Base-by-base conservation (phyloP, 2,113 vertebrate species). In the Barbus barbus region DNA sequence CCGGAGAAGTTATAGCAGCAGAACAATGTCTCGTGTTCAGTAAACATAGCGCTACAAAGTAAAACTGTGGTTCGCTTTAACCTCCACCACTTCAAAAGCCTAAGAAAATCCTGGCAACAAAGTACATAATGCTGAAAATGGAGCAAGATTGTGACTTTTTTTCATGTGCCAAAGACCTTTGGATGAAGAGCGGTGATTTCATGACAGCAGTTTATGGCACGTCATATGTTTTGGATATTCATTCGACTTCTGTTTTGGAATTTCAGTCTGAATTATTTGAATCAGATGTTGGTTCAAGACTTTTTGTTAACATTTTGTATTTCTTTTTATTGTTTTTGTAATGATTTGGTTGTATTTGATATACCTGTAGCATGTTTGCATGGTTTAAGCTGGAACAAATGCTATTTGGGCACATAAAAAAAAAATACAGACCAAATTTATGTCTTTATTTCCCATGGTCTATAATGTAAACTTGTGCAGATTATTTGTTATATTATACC, bases 1-100 rank as follows among this genome's bases (percentile, higher is more conserved):
- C 24, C 3, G 93, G 82, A 86, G 75, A 58, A 94, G 93, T 56
- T 91, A 88, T 46, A 93, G 93, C 90, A 95, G 92, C 87, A 92
- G 86, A 86, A 92, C 81, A 16, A 91, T 94, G 74, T 86, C 51
- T 61, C 81, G 41, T n/a, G 77, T 82, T 38, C 89, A 93, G 87
- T 93, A 89, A 89, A 71, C n/a, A 22, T 9, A 28, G 41, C 20
- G 8, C 20, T 56, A 46, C 51, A 76, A 48, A 33, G 78, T 60
- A 77, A 53, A 76, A 72, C 58, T 51, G 16, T 36, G 72, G 28
- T 85, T 60, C 33, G 61, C 73, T 60, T 53, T 16, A 72, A 78
- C 5, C 69, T 41, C 58, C 71, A 41, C 51, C 60, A 33, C 46
- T 67, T 44, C 58, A 26, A 53, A 38, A 82, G 63, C 74, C 63